Percentiles rank a stretch among this genome's conserved stretches.
These are phyloP conservation scores for Zygaena filipendulae DNA, from an alignment of 2,888 invertebrate species.

Conservation along the genomic window DNA sequence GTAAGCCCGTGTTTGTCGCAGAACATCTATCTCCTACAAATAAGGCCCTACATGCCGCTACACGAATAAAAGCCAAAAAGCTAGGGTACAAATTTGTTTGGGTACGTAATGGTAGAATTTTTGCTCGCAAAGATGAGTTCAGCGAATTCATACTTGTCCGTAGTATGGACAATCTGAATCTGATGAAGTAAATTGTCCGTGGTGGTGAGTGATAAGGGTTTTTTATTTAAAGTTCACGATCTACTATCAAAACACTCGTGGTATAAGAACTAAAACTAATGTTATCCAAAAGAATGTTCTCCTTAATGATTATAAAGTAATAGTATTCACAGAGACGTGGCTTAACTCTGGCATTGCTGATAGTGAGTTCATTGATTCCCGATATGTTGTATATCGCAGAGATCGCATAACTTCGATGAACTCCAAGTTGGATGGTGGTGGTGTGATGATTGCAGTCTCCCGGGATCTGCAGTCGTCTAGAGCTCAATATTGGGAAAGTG, in stretches of 20 bases:
- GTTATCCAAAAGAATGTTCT: slow-evolving; percentile 12
- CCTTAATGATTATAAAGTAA: slow-evolving; percentile 10
- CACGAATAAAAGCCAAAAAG: slow-evolving; percentile 17
- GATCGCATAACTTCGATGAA: slow-evolving; percentile 10
- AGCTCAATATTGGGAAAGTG: slow-evolving; percentile 3
- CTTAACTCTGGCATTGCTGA: slow-evolving; percentile 12
- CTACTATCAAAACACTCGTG: slow-evolving; percentile 16
- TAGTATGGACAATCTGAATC: slow-evolving; percentile 6
- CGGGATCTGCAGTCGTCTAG: slow-evolving; percentile 4
- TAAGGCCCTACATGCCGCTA: slow-evolving; percentile 20
- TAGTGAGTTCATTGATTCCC: slow-evolving; percentile 14
- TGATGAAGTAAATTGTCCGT: neutral
- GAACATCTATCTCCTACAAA: slow-evolving; percentile 19
- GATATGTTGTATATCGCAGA: slow-evolving; percentile 16
- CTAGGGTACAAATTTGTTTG: slow-evolving; percentile 18
- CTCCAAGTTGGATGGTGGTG: slow-evolving; percentile 7
- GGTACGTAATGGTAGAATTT: slow-evolving; percentile 19
- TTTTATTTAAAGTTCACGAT: slow-evolving; percentile 5
- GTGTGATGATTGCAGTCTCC: slow-evolving; percentile 6
- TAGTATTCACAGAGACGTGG: slow-evolving; percentile 18
- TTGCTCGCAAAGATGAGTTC: slow-evolving; percentile 12
- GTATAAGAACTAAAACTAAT: slow-evolving; percentile 14
- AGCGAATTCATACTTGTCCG: slow-evolving; percentile 8
- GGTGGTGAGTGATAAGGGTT: slow-evolving; percentile 1
- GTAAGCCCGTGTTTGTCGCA: slow-evolving; percentile 15